Evolutionary conservation across 2,888 invertebrate genomes (phyloP), one percentile per base, ranked within the genome.

Genomic region (Aleiodes leptofemur): DNA sequence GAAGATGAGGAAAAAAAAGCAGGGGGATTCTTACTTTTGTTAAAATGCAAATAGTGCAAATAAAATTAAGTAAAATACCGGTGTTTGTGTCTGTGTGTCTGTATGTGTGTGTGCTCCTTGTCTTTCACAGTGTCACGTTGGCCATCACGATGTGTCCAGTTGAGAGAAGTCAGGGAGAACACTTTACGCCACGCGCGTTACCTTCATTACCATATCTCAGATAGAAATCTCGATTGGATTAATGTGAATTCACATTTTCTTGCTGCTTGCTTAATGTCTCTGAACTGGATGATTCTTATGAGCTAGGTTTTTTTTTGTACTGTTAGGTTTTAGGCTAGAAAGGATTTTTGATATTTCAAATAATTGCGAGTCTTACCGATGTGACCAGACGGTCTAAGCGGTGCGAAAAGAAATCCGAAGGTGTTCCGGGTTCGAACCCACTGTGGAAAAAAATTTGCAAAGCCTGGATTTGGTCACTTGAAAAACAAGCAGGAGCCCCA

Each of bases 161-260:
- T 57, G 55, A 76, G 72, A 71, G 31, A 23, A 70, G 55, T 53
- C 50, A 57, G 55, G 74, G 74, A 73, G 31, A 70, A 31, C 69
- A 53, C 55, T 77, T 73, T 74, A 68, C 72, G 61, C 64, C 56
- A 86, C 86, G 85, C 86, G 85, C 86, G 86, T 86, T 87, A 83
- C 86, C 86, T 87, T 88, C 87, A 87, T 88, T 88, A 87, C 86
- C 87, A 88, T 88, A 87, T 88, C 88, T 87, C 82, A 85, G 86
- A 87, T 87, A 87, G 86, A 87, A 23, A 88, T 88, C 87, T 86
- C 84, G 79, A 74, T 78, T 82, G 84, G 87, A 88, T 87, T 87
- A 87, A 88, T 87, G 87, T 85, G 82, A 64, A 31, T 83, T 29
- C 50, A 71, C 13, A 34, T 14, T 48, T 14, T 14, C 53, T 29